phyloP scores from a whole-genome alignment of 2,797 vertebrate species.

The Tiaroga cobitis region DNA sequence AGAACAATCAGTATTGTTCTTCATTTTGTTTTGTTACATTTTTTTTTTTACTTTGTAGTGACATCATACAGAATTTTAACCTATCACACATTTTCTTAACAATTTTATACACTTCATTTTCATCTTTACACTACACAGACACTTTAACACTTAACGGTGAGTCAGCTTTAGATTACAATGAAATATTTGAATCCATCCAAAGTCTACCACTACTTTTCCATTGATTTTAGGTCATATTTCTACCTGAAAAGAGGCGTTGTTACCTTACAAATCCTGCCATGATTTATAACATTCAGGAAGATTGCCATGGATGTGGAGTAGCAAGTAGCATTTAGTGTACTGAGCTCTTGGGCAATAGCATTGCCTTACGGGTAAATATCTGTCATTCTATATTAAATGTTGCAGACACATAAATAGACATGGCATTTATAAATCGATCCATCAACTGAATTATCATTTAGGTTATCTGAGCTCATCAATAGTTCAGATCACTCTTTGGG shows the following conservation, averaged over 20 bases:
- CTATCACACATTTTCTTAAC: neutral
- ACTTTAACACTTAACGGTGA: slow-evolving; percentile 19
- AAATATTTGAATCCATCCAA: neutral
- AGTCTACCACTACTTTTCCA: neutral
- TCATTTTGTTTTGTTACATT: neutral
- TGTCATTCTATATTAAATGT: slow-evolving; percentile 22
- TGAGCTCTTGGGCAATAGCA: slow-evolving; percentile 34
- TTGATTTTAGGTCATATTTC: slow-evolving; percentile 14
- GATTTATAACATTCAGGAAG: slow-evolving; percentile 45
- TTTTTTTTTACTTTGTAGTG: neutral
- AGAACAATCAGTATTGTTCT: neutral
- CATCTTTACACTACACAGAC: slow-evolving; percentile 1
- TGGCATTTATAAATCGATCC: neutral
- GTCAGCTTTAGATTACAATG: slow-evolving; percentile 37
- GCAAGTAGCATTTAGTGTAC: slow-evolving; percentile 32
- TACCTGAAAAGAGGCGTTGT: neutral
- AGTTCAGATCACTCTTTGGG: neutral
- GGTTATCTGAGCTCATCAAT: neutral
- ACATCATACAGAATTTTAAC: neutral
- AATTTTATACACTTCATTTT: neutral
- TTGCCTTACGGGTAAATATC: slow-evolving; percentile 40
- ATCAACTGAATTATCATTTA: neutral
- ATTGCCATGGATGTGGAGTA: slow-evolving; percentile 13
- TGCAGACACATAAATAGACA: slow-evolving; percentile 6
- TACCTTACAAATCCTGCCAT: slow-evolving; percentile 21